Percentiles rank a stretch among this genome's conserved stretches.
phyloP scores from a whole-genome alignment of 2,888 invertebrate species.

The Hyposoter dolosus region DNA sequence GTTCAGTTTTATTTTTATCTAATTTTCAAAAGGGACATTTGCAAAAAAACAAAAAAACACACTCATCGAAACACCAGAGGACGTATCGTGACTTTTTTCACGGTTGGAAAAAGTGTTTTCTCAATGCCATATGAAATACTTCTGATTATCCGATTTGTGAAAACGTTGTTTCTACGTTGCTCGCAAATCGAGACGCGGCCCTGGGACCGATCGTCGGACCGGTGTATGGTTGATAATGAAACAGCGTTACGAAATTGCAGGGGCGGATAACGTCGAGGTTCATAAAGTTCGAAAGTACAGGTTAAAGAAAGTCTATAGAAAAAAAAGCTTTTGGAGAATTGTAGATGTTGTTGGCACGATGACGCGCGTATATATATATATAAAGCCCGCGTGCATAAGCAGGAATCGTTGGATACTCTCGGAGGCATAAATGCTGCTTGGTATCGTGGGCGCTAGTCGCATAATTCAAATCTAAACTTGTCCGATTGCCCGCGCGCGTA shows the following conservation, averaged over 20 bases:
- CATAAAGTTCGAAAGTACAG: background rate
- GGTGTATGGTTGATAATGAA: background rate
- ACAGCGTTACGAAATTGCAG: background rate
- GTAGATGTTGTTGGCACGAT: slow-evolving; percentile 6
- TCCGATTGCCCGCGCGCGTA: slow-evolving; percentile 78
- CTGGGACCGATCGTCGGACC: background rate
- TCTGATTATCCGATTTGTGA: background rate
- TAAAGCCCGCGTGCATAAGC: slow-evolving; percentile 6
- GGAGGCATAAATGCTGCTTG: slow-evolving; percentile 57
- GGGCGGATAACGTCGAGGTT: slow-evolving; percentile 3
- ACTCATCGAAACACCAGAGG: no score
- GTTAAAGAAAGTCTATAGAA: slow-evolving; percentile 4
- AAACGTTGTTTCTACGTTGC: background rate
- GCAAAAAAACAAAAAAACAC: background rate
- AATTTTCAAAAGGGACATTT: background rate
- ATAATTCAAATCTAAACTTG: slow-evolving; percentile 81
- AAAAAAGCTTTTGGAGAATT: slow-evolving; percentile 21
- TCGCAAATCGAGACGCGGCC: background rate
- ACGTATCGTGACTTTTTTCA: background rate
- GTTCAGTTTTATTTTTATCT: background rate
- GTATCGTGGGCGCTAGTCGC: slow-evolving; percentile 67
- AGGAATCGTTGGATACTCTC: slow-evolving; percentile 18
- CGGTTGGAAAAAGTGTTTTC: background rate
- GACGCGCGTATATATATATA: background rate
- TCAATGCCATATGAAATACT: background rate